Conservation (phyloP, 2,797 vertebrate species). For the Sebastes hubbsi region DNA sequence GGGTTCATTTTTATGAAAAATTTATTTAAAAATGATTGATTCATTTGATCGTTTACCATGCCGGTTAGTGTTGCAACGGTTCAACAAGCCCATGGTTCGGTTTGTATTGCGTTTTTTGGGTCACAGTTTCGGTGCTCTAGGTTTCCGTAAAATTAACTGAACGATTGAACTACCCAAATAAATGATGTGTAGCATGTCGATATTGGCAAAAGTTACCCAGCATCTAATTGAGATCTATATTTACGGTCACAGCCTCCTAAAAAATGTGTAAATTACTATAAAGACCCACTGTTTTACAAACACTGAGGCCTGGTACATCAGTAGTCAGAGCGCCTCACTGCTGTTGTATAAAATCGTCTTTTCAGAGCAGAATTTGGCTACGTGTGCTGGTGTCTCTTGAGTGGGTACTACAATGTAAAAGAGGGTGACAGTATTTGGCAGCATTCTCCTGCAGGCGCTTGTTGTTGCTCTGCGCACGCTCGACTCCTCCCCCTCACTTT, state of each 20-base stretch:
- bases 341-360: background rate
- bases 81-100: fast-evolving
- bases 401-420: conserved; percentile 5
- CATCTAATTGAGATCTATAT: too few relatives aligned
- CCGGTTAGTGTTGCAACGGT: too few relatives aligned
- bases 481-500: conserved; percentile 68
- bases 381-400: conserved; percentile 2
- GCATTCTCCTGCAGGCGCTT: conserved; percentile 45
- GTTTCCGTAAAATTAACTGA: background rate
- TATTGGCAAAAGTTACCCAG: too few relatives aligned
- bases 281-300: background rate
- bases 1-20: too few relatives aligned
- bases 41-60: too few relatives aligned
- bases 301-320: background rate
- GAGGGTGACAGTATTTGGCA: conserved; percentile 60
- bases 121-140: background rate
- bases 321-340: background rate
- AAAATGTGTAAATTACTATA: background rate
- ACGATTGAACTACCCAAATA: fast-evolving
- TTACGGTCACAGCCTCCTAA: background rate
- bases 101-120: too few relatives aligned
- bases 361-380: conserved; percentile 21
- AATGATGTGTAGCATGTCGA: background rate
- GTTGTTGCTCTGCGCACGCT: conserved; percentile 54
- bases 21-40: too few relatives aligned